These are phyloP conservation scores for Epizoanthus rinbou DNA, from an alignment of 92 coral and sea anemone genomes.

Conservation along the genomic window DNA sequence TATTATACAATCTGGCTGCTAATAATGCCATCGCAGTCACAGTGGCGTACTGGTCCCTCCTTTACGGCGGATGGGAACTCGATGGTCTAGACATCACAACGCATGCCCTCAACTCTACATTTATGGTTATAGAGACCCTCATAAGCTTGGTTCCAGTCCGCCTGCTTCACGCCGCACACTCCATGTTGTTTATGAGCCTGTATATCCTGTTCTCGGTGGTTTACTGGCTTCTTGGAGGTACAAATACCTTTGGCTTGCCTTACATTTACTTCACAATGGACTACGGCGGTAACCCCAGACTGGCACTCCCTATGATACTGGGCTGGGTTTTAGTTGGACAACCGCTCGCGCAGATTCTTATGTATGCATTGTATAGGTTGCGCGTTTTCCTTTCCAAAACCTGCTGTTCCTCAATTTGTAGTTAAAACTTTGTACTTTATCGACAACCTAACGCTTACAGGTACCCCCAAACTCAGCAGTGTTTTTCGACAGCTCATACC, in stretches of 20 bases:
- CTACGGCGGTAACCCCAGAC: constrained; percentile 25
- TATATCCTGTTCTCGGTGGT: constrained; percentile 73
- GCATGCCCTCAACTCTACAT: constrained; percentile 68
- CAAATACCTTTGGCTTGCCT: constrained; percentile 57
- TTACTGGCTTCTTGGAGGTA: constrained; percentile 84
- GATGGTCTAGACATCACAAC: constrained; percentile 70
- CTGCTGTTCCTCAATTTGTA: no score
- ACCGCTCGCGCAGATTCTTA: constrained; percentile 16
- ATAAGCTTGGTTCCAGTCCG: constrained; percentile 72
- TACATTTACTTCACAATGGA: constrained; percentile 54
- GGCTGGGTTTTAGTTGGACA: constrained; percentile 28
- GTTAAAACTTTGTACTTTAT: no score
- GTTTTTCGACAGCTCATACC: no score
- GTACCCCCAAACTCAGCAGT: no score
- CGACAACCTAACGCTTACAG: no score
- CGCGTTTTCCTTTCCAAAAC: not conserved
- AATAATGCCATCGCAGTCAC: constrained; percentile 65
- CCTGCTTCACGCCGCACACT: constrained; percentile 70
- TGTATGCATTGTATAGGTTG: constrained; percentile 7
- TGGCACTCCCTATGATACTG: constrained; percentile 6
- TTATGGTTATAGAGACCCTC: constrained; percentile 65
- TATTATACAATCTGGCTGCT: constrained; percentile 66
- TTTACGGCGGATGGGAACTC: constrained; percentile 45
- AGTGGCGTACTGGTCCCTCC: constrained; percentile 69
- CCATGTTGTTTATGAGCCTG: constrained; percentile 47